These are phyloP conservation scores for Gallinago media DNA, from an alignment of 2,113 vertebrate genomes.

Conservation along the genomic window DNA sequence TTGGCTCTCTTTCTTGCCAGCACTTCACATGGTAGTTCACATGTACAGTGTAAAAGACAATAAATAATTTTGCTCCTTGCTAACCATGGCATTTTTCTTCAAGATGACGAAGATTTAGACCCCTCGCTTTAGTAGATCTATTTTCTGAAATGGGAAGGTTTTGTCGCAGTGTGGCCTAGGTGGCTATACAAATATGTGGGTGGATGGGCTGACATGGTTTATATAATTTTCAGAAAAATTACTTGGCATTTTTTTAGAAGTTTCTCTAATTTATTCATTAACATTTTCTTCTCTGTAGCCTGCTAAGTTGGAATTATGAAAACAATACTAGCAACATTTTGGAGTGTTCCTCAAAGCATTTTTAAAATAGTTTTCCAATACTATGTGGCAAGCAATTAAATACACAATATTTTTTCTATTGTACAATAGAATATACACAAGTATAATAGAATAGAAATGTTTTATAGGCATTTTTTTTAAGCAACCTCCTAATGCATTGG, in stretches of 20 bases:
- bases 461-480: background rate
- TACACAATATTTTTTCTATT: constrained; percentile 35
- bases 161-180: background rate
- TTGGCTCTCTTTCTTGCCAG: background rate
- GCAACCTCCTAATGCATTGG: background rate
- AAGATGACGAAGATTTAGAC: background rate
- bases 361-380: constrained; percentile 53
- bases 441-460: constrained; percentile 5
- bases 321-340: constrained; percentile 51
- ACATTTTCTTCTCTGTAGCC: constrained; percentile 42
- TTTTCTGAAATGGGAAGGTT: background rate
- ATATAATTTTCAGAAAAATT: background rate
- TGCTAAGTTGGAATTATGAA: constrained; percentile 21
- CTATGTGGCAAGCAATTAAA: constrained; percentile 48
- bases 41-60: background rate
- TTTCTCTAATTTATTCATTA: constrained; percentile 23
- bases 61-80: background rate
- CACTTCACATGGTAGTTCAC: background rate
- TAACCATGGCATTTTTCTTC: background rate
- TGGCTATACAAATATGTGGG: background rate
- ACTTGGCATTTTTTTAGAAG: background rate
- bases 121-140: background rate
- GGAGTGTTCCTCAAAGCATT: constrained; percentile 56
- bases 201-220: background rate
- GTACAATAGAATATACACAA: background rate